A percentile compares a stretch with the other conserved stretches of the same genome.
phyloP scores from a whole-genome alignment of 2,888 invertebrate species.

The Nudaria mundana region DNA sequence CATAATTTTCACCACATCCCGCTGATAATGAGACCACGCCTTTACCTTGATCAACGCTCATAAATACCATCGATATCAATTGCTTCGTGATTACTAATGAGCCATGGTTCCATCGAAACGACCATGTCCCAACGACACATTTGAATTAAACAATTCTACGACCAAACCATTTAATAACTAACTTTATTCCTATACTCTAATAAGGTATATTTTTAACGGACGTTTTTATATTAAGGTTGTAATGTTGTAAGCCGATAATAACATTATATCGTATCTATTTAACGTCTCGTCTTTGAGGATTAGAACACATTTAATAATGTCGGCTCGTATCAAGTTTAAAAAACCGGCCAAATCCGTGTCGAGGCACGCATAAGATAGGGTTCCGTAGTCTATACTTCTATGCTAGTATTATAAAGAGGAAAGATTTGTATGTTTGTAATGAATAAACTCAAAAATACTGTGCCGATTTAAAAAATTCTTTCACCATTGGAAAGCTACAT shows the following conservation, averaged over 20 bases:
- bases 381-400: too few relatives aligned
- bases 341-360: too few relatives aligned
- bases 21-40: conserved; percentile 20
- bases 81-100: conserved; percentile 57
- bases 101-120: conserved; percentile 46
- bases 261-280: conserved; percentile 61
- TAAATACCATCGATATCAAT: conserved; percentile 46
- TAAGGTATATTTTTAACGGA: conserved; percentile 7
- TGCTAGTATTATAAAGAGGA: too few relatives aligned
- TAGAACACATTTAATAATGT: conserved; percentile 28
- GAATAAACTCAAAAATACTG: too few relatives aligned
- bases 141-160: conserved; percentile 22
- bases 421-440: too few relatives aligned
- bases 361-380: too few relatives aligned
- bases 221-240: conserved; percentile 14
- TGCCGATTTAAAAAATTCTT: too few relatives aligned
- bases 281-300: conserved; percentile 47
- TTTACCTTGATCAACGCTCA: conserved; percentile 18
- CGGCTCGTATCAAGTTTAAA: conserved; percentile 17
- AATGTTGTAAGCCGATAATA: conserved; percentile 56
- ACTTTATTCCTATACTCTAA: conserved; percentile 2
- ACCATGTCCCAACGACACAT: conserved; percentile 51
- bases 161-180: conserved; percentile 8
- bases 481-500: too few relatives aligned
- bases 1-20: too few relatives aligned